These are phyloP conservation scores for Drosophila niveifrons DNA, from an alignment of 2,888 invertebrate genomes.

Conservation along the genomic window DNA sequence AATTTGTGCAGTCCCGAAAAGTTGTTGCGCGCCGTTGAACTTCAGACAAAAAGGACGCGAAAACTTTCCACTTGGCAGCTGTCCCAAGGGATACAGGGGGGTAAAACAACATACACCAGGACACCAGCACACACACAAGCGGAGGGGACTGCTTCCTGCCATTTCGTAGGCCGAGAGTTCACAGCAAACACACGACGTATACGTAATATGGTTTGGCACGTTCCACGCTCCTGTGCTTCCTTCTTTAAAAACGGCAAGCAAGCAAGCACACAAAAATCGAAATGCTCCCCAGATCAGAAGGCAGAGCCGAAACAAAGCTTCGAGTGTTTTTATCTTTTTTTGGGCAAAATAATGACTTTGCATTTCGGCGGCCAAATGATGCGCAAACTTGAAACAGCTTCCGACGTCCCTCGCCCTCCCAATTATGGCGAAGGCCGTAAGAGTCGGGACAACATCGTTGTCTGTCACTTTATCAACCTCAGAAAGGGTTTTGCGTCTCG, in stretches of 20 bases:
- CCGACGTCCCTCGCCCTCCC: not conserved
- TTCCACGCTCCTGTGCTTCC: constrained; percentile 9
- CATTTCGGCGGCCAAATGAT: constrained; percentile 71
- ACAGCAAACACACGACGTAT: constrained; percentile 59
- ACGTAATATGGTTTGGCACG: constrained; percentile 52
- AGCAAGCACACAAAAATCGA: constrained; percentile 31
- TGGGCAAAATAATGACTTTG: constrained; percentile 72
- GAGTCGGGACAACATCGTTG: constrained; percentile 45
- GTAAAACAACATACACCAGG: not conserved
- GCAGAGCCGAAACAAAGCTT: constrained; percentile 44
- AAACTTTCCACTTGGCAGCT: constrained; percentile 70
- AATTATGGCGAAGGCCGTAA: constrained; percentile 39
- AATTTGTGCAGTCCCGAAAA: constrained; percentile 52
- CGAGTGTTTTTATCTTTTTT: constrained; percentile 53
- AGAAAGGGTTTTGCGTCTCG: constrained; percentile 68
- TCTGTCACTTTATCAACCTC: constrained; percentile 71
- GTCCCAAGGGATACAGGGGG: constrained; percentile 46
- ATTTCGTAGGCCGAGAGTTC: constrained; percentile 31
- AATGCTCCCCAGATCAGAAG: constrained; percentile 30
- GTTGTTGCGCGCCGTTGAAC: constrained; percentile 75
- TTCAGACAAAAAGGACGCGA: constrained; percentile 65
- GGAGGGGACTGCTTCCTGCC: not conserved
- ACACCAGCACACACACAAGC: constrained; percentile 4
- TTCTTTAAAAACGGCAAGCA: constrained; percentile 1
- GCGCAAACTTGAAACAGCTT: constrained; percentile 52